A percentile compares a stretch with the other conserved stretches of the same genome.
Evolutionary conservation across 2,797 vertebrate genomes (phyloP).

Genomic region (Silurus lanzhouensis): DNA sequence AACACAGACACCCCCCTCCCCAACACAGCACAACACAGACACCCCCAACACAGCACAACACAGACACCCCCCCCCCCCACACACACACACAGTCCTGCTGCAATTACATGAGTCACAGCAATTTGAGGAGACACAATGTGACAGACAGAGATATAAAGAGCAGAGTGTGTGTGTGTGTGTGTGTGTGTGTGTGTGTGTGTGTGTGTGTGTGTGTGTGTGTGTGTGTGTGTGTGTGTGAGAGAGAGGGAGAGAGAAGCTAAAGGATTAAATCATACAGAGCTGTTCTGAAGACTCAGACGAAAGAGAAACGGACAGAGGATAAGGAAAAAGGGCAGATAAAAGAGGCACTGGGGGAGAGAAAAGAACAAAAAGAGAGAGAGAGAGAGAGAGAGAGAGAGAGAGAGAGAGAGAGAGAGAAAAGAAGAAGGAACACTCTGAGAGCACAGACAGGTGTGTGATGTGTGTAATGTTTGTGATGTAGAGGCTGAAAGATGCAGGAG

Average conservation of each 20-base stretch:
- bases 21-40: neutral
- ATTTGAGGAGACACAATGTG: slow-evolving; percentile 68
- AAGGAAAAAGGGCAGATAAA: neutral
- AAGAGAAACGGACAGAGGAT: slow-evolving; percentile 36
- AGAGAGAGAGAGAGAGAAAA: slow-evolving; percentile 34
- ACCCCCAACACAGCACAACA: too few species aligned
- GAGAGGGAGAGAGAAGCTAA: neutral
- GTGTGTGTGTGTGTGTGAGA: slow-evolving; percentile 40
- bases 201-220: slow-evolving; percentile 45
- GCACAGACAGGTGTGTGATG: neutral
- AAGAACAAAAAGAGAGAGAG: slow-evolving; percentile 32
- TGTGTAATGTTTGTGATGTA: neutral
- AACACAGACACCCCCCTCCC: too few species aligned
- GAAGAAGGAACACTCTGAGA: neutral
- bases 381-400: slow-evolving; percentile 35
- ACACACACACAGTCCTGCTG: slow-evolving; percentile 17
- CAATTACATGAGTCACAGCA: slow-evolving; percentile 67
- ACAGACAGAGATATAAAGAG: slow-evolving; percentile 54
- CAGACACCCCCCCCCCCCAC: neutral
- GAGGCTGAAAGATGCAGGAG: slow-evolving; percentile 67
- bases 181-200: slow-evolving; percentile 51
- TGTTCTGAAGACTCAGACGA: slow-evolving; percentile 48
- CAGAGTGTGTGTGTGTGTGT: neutral
- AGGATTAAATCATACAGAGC: slow-evolving; percentile 60
- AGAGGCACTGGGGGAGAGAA: neutral